Conservation (phyloP, 2,888 invertebrate genomes). For the Eupithecia tripunctaria region DNA sequence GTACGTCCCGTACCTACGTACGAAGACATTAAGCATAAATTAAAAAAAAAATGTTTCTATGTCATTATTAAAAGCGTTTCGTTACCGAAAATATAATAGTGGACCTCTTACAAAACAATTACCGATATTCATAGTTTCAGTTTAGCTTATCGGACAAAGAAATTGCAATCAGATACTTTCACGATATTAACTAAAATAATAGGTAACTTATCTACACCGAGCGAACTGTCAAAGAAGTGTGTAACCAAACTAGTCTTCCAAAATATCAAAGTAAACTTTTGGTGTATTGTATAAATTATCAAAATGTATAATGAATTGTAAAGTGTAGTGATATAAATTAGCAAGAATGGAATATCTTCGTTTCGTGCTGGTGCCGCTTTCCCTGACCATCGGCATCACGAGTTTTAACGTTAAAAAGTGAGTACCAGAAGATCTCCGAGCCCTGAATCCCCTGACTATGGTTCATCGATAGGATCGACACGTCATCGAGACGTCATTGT, state of each 20-base stretch:
- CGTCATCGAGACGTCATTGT: not conserved
- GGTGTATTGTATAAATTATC: conserved; percentile 4
- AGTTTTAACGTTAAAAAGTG: conserved; percentile 48
- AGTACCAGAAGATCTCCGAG: conserved; percentile 28
- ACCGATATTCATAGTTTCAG: not conserved
- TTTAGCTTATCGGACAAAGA: conserved; percentile 7
- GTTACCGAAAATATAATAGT: not conserved
- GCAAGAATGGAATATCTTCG: conserved; percentile 69
- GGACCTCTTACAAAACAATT: not conserved
- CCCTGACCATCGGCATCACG: conserved; percentile 63
- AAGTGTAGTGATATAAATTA: conserved; percentile 32
- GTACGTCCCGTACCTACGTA: not conserved
- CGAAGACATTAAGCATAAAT: not conserved
- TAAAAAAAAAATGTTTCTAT: not conserved
- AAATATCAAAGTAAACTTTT: conserved; percentile 11
- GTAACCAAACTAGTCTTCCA: conserved; percentile 26
- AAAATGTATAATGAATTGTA: conserved; percentile 19
- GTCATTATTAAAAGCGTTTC: not conserved
- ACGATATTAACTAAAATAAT: conserved; percentile 3
- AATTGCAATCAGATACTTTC: conserved; percentile 8
- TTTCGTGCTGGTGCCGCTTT: conserved; percentile 65
- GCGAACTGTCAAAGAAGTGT: conserved; percentile 13
- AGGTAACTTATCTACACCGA: conserved; percentile 1
- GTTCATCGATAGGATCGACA: not conserved
- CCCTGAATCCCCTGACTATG: not conserved